Evolutionary conservation across 2,888 invertebrate genomes (phyloP).

Genomic region (Ectemnius cavifrons): DNA sequence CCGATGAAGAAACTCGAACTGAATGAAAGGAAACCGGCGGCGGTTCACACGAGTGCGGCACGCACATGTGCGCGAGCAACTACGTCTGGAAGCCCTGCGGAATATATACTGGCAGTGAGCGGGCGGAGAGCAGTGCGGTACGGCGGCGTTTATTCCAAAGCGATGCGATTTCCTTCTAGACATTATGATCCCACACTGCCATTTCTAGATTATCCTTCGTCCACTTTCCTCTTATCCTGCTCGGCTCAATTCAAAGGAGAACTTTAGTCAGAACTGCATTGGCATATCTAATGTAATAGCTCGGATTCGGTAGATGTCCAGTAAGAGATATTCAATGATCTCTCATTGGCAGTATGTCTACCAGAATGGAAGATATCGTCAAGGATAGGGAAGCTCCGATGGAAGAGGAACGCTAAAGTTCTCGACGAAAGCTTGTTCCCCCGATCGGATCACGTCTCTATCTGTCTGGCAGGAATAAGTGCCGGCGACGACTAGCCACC

Average conservation of each 20-base stretch:
- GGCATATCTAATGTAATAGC: too few relatives aligned
- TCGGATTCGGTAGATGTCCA: too few relatives aligned
- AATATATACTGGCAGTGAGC: too few relatives aligned
- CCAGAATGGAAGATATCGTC: too few relatives aligned
- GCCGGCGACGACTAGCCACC: slow-evolving; percentile 60
- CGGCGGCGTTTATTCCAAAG: slow-evolving; percentile 69
- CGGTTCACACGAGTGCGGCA: slow-evolving; percentile 70
- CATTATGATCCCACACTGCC: slow-evolving; percentile 68
- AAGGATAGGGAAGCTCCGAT: too few relatives aligned
- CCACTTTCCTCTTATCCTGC: background rate
- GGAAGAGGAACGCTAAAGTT: too few relatives aligned
- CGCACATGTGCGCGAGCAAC: slow-evolving; percentile 26
- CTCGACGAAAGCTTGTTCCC: too few relatives aligned
- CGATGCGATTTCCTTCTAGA: slow-evolving; percentile 73
- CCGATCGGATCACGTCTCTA: slow-evolving; percentile 67
- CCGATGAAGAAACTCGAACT: slow-evolving; percentile 70
- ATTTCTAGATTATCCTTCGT: slow-evolving; percentile 56
- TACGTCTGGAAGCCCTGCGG: too few relatives aligned
- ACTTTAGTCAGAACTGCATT: slow-evolving; percentile 1
- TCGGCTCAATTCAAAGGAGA: slow-evolving; percentile 7
- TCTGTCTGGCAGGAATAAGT: slow-evolving; percentile 57
- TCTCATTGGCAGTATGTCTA: too few relatives aligned
- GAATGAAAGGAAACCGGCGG: slow-evolving; percentile 74
- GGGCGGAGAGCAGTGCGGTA: background rate
- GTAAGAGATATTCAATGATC: too few relatives aligned